Base-by-base conservation (phyloP, 2,113 vertebrate species). In the Python bivittatus region DNA sequence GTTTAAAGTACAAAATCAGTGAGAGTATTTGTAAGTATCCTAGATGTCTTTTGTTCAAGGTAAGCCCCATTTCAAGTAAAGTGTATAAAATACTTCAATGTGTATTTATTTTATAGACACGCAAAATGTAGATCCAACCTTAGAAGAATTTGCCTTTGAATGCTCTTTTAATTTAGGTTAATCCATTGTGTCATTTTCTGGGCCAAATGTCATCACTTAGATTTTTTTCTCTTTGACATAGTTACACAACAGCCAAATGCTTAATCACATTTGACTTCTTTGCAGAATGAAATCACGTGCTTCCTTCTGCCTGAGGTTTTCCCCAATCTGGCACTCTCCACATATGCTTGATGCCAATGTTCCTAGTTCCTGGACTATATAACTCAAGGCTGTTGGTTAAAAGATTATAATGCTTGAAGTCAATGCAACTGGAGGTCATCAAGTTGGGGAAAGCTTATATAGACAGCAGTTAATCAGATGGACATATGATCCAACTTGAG, bases 231-330 rank as follows among this genome's bases (percentile, higher is more conserved):
- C 27, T 0, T 0, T 27, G 0, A 0, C 57, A 88, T 68, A 54
- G 29, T 79, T 90, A 23, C 91, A 89, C 15, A 0, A 0, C 11
- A 4, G 33, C 27, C 44, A 3, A 93, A 15, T 0, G 4, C 58
- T 20, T 91, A 20, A 86, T 90, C 53, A 17, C 2, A 25, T 83
- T n/a, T 52, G 2, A 2, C 38, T 79, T 90, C 84, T 53, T 0
- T 92, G 27, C 87, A 79, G 20, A 23, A 17, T 86, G 85, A 52
- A 72, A 84, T 92, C n/a, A 88, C 10, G n/a, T n/a, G 9, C 54
- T 61, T 0, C 27, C 13, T 22, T 3, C 52, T 87, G 52, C 33
- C 86, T 42, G 13, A 5, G 20, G 72, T 17, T 33, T 20, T 17
- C 33, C 33, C 17, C 33, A 83, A 83, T 33, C 79, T 83, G 79